These are phyloP conservation scores for Microctonus aethiopoides DNA, from an alignment of 2,888 invertebrate genomes.

Conservation along the genomic window DNA sequence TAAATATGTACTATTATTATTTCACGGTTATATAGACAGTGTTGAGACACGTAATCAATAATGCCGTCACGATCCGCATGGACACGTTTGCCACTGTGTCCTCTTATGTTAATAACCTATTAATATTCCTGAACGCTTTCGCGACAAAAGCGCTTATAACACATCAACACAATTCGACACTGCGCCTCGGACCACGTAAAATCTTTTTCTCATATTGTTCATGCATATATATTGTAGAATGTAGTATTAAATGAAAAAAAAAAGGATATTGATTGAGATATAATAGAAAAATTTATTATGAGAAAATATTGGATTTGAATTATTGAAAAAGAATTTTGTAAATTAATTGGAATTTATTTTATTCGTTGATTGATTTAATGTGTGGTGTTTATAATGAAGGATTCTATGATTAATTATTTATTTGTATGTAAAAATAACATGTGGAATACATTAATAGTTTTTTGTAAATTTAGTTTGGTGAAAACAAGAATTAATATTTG, in stretches of 20 bases:
- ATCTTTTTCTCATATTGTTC: constrained; percentile 27
- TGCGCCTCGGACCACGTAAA: constrained; percentile 24
- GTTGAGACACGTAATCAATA: constrained; percentile 57
- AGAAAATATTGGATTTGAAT: too few species aligned
- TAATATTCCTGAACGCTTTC: constrained; percentile 58
- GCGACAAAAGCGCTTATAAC: constrained; percentile 32
- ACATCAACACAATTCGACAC: constrained; percentile 28
- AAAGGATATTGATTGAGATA: neutral
- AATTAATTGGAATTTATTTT: too few species aligned
- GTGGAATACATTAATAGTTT: too few species aligned
- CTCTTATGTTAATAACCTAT: constrained; percentile 63
- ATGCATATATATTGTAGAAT: constrained; percentile 31
- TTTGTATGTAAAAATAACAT: too few species aligned
- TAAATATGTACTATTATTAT: constrained; percentile 18
- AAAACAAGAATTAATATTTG: too few species aligned
- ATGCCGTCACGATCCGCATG: constrained; percentile 61
- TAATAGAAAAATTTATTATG: neutral
- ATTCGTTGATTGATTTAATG: too few species aligned
- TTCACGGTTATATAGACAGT: constrained; percentile 42
- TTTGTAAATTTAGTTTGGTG: too few species aligned
- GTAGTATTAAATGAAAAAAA: neutral
- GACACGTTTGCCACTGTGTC: constrained; percentile 59
- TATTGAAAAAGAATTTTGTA: too few species aligned
- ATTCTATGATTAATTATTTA: too few species aligned
- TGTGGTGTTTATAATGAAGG: too few species aligned